Percentiles rank a stretch among this genome's conserved stretches.
Conservation (phyloP, 2,113 vertebrate genomes). For the Misgurnus anguillicaudatus region DNA sequence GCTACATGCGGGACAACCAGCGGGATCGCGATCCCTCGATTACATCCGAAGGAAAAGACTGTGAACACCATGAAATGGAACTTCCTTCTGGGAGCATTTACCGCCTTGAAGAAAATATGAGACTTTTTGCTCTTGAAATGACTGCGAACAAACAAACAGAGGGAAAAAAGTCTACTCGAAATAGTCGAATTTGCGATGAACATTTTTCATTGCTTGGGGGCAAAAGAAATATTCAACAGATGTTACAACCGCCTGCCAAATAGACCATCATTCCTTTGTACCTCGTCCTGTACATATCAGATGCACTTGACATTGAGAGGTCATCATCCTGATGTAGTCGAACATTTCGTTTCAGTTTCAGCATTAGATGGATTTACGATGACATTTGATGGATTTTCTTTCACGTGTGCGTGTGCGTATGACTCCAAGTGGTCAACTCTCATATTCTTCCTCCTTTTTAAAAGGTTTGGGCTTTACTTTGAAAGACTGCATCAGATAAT, state of each 20-base stretch:
- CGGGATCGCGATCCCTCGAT: slow-evolving; percentile 49
- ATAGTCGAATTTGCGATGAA: slow-evolving; percentile 72
- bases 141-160: slow-evolving; percentile 39
- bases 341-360: slow-evolving; percentile 32
- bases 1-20: slow-evolving; percentile 13
- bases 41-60: slow-evolving; percentile 55
- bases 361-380: slow-evolving; percentile 48
- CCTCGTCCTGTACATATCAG: slow-evolving; percentile 74
- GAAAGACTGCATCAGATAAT: slow-evolving; percentile 42
- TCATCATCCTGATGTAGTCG: slow-evolving; percentile 53
- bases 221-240: slow-evolving; percentile 53
- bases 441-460: slow-evolving; percentile 42
- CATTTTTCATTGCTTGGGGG: slow-evolving; percentile 66
- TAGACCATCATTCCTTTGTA: slow-evolving; percentile 62
- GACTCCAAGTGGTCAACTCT: background rate
- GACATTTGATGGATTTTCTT: slow-evolving; percentile 55
- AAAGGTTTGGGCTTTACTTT: slow-evolving; percentile 46
- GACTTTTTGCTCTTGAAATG: slow-evolving; percentile 58
- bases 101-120: slow-evolving; percentile 59
- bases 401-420: slow-evolving; percentile 44
- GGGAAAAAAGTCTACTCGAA: slow-evolving; percentile 47
- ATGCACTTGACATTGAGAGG: slow-evolving; percentile 63
- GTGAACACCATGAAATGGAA: slow-evolving; percentile 63
- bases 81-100: slow-evolving; percentile 58
- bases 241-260: slow-evolving; percentile 72